These are phyloP conservation scores for Brachionus plicatilis DNA, from an alignment of 1,140 invertebrate genomes.

Conservation along the genomic window DNA sequence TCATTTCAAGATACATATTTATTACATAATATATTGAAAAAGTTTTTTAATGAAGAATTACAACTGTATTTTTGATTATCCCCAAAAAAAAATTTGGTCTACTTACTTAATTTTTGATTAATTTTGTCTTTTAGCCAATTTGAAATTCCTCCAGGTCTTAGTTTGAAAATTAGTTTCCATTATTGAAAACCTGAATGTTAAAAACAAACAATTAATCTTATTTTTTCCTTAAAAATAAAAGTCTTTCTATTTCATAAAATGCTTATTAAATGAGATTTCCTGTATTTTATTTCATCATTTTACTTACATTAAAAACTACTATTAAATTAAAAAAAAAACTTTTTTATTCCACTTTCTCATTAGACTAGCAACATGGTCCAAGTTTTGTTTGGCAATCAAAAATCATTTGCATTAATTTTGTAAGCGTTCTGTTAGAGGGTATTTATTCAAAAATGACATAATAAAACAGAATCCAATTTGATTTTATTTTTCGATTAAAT, in stretches of 20 bases:
- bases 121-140: not conserved
- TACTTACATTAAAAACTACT: not conserved
- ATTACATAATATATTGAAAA: not conserved
- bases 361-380: not conserved
- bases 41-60: not conserved
- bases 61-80: not conserved
- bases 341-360: not conserved
- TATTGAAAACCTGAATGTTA: not conserved
- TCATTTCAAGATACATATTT: not conserved
- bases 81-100: not conserved
- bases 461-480: not conserved
- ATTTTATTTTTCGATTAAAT: not conserved
- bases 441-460: not conserved
- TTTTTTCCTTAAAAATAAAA: not conserved
- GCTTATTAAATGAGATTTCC: not conserved
- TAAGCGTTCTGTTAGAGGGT: not conserved
- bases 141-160: not conserved
- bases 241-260: not conserved
- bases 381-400: not conserved
- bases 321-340: too few relatives aligned
- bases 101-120: not conserved
- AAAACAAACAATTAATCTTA: not conserved
- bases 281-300: not conserved
- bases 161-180: not conserved
- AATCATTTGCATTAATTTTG: not conserved